Evolutionary conservation across 2,797 vertebrate species (phyloP).

Genomic region (Poecilia gillii): DNA sequence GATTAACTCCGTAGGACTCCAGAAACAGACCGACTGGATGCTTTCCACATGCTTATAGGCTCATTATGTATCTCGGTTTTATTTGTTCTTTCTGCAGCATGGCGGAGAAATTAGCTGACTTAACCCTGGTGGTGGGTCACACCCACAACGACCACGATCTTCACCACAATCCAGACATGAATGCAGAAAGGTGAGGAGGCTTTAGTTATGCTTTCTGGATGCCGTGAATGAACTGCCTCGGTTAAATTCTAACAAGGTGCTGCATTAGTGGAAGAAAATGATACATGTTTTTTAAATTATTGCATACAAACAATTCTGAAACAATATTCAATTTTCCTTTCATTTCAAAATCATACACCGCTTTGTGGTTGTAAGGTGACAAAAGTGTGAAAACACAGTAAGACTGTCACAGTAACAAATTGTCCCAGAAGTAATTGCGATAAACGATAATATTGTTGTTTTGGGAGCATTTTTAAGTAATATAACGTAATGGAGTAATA

Average conservation of each 20-base stretch:
- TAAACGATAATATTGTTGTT: no score
- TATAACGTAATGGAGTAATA: no score
- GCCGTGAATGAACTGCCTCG: background rate
- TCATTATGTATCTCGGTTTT: background rate
- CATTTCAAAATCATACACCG: background rate
- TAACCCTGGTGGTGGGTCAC: constrained; percentile 12
- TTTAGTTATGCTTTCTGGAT: background rate
- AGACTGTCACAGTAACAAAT: no score
- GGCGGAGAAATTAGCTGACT: constrained; percentile 42
- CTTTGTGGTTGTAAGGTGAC: background rate
- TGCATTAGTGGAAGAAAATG: background rate
- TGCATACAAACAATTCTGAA: background rate
- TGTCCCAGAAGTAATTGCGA: no score
- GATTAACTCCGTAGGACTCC: background rate
- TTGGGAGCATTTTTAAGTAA: no score
- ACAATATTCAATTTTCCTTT: background rate
- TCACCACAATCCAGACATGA: constrained; percentile 46
- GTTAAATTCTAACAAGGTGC: background rate
- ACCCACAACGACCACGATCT: constrained; percentile 13
- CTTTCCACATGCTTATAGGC: background rate
- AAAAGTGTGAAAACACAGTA: background rate
- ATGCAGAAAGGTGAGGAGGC: constrained; percentile 53
- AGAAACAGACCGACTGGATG: background rate
- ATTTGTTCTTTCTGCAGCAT: constrained; percentile 21
- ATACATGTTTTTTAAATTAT: background rate